A percentile compares a stretch with the other conserved stretches of the same genome.
Conservation (phyloP, 2,888 invertebrate species). For the Eretmocerus hayati region DNA sequence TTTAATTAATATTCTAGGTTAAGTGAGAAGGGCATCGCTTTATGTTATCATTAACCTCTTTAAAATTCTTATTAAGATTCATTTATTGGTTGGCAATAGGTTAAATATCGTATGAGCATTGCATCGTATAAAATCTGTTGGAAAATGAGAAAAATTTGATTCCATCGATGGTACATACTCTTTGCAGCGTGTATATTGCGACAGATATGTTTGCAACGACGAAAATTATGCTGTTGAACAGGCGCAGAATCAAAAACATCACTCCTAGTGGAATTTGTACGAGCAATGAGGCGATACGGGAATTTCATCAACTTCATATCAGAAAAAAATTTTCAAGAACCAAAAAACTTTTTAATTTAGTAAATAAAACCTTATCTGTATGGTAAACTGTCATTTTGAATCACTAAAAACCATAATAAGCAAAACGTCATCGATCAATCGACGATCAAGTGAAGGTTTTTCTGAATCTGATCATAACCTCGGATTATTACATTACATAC, state of each 20-base stretch:
- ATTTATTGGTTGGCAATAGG: too few species aligned
- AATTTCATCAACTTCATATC: constrained; percentile 11
- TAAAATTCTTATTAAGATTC: too few species aligned
- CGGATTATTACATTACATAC: too few species aligned
- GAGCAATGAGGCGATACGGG: not conserved
- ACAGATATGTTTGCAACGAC: constrained; percentile 29
- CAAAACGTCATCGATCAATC: constrained; percentile 9
- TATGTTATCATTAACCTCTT: too few species aligned
- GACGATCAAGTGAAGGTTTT: constrained; percentile 6
- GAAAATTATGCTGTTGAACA: constrained; percentile 33
- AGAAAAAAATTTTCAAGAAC: not conserved
- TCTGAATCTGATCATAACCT: not conserved
- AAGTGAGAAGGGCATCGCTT: too few species aligned
- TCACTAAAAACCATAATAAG: not conserved
- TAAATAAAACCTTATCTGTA: constrained; percentile 10
- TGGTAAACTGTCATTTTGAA: constrained; percentile 14
- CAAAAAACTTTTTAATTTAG: constrained; percentile 21
- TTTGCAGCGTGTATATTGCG: constrained; percentile 30
- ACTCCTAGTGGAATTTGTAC: constrained; percentile 6
- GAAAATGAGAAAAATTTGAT: not conserved
- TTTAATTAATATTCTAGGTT: too few species aligned
- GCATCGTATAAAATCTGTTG: too few species aligned
- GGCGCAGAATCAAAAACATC: constrained; percentile 30
- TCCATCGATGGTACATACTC: constrained; percentile 33
- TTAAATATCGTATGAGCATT: too few species aligned